phyloP scores from a whole-genome alignment of 2,113 vertebrate species.

The Struthio camelus region DNA sequence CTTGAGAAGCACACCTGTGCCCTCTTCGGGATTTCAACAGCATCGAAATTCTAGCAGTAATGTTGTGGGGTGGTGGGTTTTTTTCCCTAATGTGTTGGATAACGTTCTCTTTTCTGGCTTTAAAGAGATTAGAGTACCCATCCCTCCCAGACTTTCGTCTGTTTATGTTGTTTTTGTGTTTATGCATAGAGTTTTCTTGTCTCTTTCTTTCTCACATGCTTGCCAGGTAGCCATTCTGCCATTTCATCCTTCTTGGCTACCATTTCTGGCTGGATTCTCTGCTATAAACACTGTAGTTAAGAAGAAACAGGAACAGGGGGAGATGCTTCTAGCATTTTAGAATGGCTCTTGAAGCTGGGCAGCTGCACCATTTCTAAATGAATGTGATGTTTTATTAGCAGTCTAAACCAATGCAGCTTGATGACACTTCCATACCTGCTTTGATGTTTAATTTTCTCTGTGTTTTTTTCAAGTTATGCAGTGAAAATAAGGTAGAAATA shows the following conservation, averaged over 20 bases:
- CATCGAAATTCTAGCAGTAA: background rate
- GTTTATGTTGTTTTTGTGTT: background rate
- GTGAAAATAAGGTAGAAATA: background rate
- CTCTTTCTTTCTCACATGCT: background rate
- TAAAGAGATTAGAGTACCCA: background rate
- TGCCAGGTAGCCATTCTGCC: background rate
- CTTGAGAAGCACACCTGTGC: background rate
- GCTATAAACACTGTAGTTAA: fast-evolving
- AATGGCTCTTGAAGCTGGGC: background rate
- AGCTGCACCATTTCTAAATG: background rate
- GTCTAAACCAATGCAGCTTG: background rate
- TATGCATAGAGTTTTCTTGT: background rate
- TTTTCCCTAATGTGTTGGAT: background rate
- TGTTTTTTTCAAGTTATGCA: background rate
- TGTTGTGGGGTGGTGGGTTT: fast-evolving
- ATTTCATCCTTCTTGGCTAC: background rate
- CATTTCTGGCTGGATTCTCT: background rate
- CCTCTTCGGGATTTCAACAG: background rate
- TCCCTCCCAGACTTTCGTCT: background rate
- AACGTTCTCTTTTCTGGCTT: background rate
- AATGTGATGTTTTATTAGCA: background rate
- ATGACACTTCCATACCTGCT: background rate
- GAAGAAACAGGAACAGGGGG: background rate
- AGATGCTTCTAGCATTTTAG: background rate
- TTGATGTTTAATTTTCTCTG: background rate